Base-by-base conservation (phyloP, 2,113 vertebrate species). In the Laticauda colubrina region DNA sequence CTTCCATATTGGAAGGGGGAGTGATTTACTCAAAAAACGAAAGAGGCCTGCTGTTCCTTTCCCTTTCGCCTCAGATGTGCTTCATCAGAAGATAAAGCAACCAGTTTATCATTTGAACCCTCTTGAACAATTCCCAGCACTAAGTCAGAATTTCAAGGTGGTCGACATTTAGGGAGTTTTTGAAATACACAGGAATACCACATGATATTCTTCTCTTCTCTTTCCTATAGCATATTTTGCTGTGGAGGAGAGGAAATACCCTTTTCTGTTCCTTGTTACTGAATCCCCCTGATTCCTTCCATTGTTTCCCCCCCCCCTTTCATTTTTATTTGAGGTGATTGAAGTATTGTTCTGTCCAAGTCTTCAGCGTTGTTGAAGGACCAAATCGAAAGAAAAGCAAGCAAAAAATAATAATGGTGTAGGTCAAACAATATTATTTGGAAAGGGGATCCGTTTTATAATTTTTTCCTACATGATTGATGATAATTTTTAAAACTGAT, bases 61-160 rank as follows among this genome's bases (percentile, higher is more conserved):
- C 23, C 10, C 24, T 57, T 92, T 20, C 95, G 96, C 96, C 96
- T 95, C 64, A 94, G 90, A 94, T 96, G 97, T 92, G 59, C 93
- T 91, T 92, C 93, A 94, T 91, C 89, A 93, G 91, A 92, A 51
- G 23, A 2, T 90, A 94, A 89, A 91, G 85, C 43, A 95, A 89
- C 93, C 94, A 43, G 43, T 94, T 94, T 93, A 92, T 75, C 93
- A 64, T 92, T 54, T 87, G 85, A 94, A 87, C 87, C 48, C 75
- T 92, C 85, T 69, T 55, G 34, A 95, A 94, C 29, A 93, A 26
- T 26, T 1, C 45, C 92, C 85, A 90, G 43, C 48, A 55, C 89
- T 23, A 93, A 45, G 55, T 92, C 61, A 6, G 93, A 93, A 55
- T 20, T 3, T 61, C 26, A 24, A 85, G 26, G 69, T 61, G 61